These are phyloP conservation scores for Drosophila pegasa DNA, from an alignment of 2,888 invertebrate genomes.

Conservation along the genomic window DNA sequence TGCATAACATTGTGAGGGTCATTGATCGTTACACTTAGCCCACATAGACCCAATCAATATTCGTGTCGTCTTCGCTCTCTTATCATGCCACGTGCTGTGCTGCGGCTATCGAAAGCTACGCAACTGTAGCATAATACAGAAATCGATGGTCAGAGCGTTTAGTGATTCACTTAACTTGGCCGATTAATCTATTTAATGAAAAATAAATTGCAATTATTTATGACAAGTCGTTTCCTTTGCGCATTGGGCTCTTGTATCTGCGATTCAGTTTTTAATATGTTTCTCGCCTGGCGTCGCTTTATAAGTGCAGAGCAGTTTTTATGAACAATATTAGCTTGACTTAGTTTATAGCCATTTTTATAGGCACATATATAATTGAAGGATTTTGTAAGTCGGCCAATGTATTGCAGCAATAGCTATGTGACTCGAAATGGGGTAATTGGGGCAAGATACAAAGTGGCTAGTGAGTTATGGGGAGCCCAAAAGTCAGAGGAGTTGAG, in stretches of 20 bases:
- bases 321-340: neutral
- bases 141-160: conserved; percentile 1
- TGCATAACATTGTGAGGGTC: neutral
- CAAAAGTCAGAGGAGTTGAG: too few relatives aligned
- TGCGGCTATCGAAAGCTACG: neutral
- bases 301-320: neutral
- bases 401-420: neutral
- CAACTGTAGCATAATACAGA: neutral
- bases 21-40: conserved; percentile 4
- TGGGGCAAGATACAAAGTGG: too few relatives aligned
- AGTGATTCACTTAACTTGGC: conserved; percentile 21
- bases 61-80: conserved; percentile 5
- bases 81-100: conserved; percentile 25
- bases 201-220: conserved; percentile 21
- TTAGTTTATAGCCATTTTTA: conserved; percentile 1
- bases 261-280: neutral
- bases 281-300: neutral
- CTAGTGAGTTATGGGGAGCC: too few relatives aligned
- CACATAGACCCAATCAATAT: conserved; percentile 4
- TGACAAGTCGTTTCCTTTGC: neutral
- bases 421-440: too few relatives aligned
- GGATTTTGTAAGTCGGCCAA: neutral
- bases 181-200: neutral
- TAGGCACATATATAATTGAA: conserved; percentile 5
- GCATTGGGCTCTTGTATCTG: neutral